Percentiles rank a stretch among this genome's conserved stretches.
phyloP scores from a whole-genome alignment of 2,888 invertebrate genomes.

The Lepidonotus clava region DNA sequence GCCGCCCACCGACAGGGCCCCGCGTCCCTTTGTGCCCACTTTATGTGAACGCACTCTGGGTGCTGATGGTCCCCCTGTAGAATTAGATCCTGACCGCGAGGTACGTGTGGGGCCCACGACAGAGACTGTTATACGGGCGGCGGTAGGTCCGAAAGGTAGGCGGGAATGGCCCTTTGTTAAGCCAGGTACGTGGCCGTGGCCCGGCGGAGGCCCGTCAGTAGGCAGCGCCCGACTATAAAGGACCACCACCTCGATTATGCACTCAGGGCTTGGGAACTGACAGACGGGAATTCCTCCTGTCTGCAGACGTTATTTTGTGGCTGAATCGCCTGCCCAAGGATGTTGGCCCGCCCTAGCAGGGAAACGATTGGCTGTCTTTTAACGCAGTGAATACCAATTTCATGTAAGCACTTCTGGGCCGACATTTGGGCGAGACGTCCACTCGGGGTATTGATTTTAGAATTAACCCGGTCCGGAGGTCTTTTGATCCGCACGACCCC shows the following conservation, averaged over 20 bases:
- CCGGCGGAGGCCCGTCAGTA: too few species aligned
- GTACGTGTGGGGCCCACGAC: too few species aligned
- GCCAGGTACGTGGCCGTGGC: neutral
- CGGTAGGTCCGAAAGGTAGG: too few species aligned
- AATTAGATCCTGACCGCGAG: neutral
- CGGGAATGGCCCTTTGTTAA: too few species aligned
- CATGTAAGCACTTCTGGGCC: constrained; percentile 31
- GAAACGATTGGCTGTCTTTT: neutral
- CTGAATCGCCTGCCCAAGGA: neutral
- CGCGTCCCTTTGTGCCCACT: neutral
- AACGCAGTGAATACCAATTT: constrained; percentile 32
- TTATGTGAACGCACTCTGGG: neutral
- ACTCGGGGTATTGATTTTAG: constrained; percentile 38
- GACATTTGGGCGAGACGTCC: neutral
- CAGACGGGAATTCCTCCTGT: neutral
- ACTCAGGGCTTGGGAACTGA: too few species aligned
- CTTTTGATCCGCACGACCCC: constrained; percentile 47
- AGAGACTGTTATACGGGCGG: too few species aligned
- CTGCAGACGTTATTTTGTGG: neutral
- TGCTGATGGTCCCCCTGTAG: too few species aligned
- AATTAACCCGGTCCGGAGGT: constrained; percentile 19
- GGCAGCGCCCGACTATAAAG: too few species aligned
- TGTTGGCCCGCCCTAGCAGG: neutral
- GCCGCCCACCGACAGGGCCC: neutral
- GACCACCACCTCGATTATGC: too few species aligned